Conservation (phyloP, 2,888 invertebrate species). For the Tipula unca region DNA sequence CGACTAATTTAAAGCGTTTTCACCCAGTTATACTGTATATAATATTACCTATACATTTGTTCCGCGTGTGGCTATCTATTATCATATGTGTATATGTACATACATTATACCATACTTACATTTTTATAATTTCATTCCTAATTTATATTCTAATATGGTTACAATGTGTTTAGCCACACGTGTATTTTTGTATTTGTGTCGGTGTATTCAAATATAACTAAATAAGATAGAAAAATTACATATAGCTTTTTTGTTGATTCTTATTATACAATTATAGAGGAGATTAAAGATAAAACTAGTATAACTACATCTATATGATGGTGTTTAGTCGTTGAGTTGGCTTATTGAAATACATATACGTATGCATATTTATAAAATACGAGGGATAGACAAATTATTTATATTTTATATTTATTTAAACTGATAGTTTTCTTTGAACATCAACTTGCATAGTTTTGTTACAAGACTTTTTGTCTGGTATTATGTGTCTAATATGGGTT, state of each 20-base stretch:
- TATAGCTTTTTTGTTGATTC: neutral
- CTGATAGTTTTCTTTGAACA: neutral
- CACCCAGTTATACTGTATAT: neutral
- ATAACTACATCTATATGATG: neutral
- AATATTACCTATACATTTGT: neutral
- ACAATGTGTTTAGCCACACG: neutral
- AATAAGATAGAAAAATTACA: neutral
- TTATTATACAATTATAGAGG: neutral
- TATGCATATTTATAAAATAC: neutral
- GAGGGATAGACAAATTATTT: neutral
- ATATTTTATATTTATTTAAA: neutral
- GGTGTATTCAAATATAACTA: neutral
- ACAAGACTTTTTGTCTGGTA: too few relatives aligned
- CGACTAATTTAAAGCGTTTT: neutral
- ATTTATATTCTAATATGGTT: neutral
- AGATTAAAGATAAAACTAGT: neutral
- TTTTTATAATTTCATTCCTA: neutral
- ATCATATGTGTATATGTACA: too few relatives aligned
- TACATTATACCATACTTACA: too few relatives aligned
- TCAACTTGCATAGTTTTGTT: neutral
- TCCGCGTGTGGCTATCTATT: neutral
- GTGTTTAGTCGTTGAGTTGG: neutral
- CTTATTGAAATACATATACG: neutral
- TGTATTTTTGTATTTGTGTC: neutral
- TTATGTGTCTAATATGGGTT: too few relatives aligned